Evolutionary conservation across 1,140 invertebrate genomes (phyloP).

Genomic region (Drosophila nannoptera): DNA sequence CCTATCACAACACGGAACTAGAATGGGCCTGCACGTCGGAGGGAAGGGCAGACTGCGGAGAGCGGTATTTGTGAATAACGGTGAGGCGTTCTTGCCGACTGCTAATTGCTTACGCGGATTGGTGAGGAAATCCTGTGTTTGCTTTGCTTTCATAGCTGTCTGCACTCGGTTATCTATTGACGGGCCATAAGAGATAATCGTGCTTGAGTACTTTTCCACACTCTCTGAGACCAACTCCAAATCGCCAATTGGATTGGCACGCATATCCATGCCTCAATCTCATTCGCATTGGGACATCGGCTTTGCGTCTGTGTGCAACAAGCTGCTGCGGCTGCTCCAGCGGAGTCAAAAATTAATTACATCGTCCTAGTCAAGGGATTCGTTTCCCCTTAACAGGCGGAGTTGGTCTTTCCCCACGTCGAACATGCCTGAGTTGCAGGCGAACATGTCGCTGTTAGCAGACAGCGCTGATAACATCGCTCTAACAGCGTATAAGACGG

Average conservation of each 20-base stretch:
- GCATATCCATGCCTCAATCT: constrained; percentile 1
- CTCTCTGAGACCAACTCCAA: neutral
- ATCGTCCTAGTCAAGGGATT: constrained; percentile 13
- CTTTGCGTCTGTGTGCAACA: constrained; percentile 28
- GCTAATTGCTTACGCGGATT: constrained; percentile 3
- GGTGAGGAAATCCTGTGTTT: neutral
- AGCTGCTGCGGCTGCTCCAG: constrained; percentile 27
- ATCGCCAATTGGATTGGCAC: neutral
- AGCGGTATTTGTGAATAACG: constrained; percentile 3
- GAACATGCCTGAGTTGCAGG: constrained; percentile 18
- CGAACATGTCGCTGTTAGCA: constrained; percentile 6
- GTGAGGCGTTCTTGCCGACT: constrained; percentile 1
- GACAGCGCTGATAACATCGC: neutral
- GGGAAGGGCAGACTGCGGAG: neutral
- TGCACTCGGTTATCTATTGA: neutral
- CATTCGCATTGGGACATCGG: constrained; percentile 23
- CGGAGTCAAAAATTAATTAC: constrained; percentile 34
- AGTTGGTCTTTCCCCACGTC: constrained; percentile 23
- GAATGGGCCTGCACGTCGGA: neutral
- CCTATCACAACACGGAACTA: constrained; percentile 51
- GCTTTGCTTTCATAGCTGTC: neutral
- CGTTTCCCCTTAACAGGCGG: constrained; percentile 6
- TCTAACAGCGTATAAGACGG: constrained; percentile 41
- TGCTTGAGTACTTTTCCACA: neutral
- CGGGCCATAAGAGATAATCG: neutral